Evolutionary conservation across 2,888 invertebrate genomes (phyloP), one percentile per base, ranked within the genome.

Genomic region (Eueremaeus valkanovi): DNA sequence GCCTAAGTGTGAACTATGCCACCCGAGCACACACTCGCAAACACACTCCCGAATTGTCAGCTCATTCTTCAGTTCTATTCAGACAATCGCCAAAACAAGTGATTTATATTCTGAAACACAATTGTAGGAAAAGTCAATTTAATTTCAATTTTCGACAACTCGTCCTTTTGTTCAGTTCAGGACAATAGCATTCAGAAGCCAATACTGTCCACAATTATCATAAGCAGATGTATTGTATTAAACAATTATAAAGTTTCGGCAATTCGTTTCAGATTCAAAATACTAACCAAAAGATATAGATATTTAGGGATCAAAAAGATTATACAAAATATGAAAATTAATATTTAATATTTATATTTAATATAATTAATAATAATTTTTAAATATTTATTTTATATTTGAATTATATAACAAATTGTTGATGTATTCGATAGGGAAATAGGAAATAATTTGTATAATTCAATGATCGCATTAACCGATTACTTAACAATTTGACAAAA

Each of bases 81-180:
- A 33, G 16, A n/a, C 68, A 36, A 27, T 40, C 9, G 24, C 24
- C 13, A 63, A 29, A 68, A 68, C 40, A 40, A 68, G 68, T 68
- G 68, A 68, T 68, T 68, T 68, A 68, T 68, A 24, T 68, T 6
- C 18, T 11, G 11, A 11, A 45, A 45, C 8, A 61, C 13, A 6
- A 33, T 16, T 40, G 24, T 42, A 40, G 42, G 55, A 61, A 66
- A 66, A 68, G 68, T 68, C 68, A 68, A 68, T 68, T 68, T 68
- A 40, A 68, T 40, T 40, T 68, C 68, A 68, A 68, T 68, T 31
- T 68, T 31, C 61, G 18, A 63, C 36, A 42, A 33, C 68, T 68
- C 68, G 40, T 68, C 68, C 68, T 21, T 42, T 68, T 68, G 68
- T 68, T 13, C 3, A 9, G 27, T 55, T 9, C 27, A 55, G 55